Percentiles rank a stretch among this genome's conserved stretches.
Evolutionary conservation across 2,888 invertebrate species (phyloP).

Genomic region (Pachliopta kotzebuea): DNA sequence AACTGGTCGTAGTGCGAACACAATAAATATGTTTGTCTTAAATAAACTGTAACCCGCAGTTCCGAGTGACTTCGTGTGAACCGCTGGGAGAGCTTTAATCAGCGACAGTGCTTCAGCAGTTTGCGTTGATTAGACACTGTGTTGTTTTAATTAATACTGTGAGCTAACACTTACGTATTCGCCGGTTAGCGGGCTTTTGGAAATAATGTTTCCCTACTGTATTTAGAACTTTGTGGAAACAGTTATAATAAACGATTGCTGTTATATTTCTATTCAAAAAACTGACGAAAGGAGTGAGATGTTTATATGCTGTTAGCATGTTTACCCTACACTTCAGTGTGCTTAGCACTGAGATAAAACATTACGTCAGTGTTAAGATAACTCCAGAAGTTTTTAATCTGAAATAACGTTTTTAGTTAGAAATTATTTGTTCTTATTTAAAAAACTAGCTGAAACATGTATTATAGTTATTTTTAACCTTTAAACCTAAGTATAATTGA

Average conservation of each 20-base stretch:
- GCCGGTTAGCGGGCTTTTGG: not conserved
- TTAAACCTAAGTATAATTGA: too few species aligned
- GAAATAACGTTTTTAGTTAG: too few species aligned
- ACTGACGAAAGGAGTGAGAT: too few species aligned
- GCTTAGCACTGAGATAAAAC: too few species aligned
- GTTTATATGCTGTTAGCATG: too few species aligned
- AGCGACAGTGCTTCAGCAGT: slow-evolving; percentile 24
- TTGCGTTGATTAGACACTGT: slow-evolving; percentile 27
- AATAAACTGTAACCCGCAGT: slow-evolving; percentile 20
- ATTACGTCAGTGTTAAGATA: too few species aligned
- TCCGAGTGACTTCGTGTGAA: slow-evolving; percentile 23
- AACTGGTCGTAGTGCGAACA: slow-evolving; percentile 9
- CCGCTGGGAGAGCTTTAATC: slow-evolving; percentile 27
- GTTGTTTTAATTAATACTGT: slow-evolving; percentile 29
- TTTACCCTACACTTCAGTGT: too few species aligned
- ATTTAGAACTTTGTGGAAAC: not conserved
- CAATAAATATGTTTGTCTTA: slow-evolving; percentile 22
- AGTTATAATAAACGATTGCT: too few species aligned
- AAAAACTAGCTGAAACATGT: not conserved
- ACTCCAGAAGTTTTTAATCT: too few species aligned
- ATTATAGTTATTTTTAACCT: not conserved
- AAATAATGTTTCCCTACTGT: slow-evolving; percentile 14
- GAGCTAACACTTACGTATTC: slow-evolving; percentile 6
- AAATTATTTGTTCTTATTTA: too few species aligned
- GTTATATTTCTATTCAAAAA: too few species aligned